Evolutionary conservation across 2,113 vertebrate species (phyloP).

Genomic region (Eudorcas thomsonii): DNA sequence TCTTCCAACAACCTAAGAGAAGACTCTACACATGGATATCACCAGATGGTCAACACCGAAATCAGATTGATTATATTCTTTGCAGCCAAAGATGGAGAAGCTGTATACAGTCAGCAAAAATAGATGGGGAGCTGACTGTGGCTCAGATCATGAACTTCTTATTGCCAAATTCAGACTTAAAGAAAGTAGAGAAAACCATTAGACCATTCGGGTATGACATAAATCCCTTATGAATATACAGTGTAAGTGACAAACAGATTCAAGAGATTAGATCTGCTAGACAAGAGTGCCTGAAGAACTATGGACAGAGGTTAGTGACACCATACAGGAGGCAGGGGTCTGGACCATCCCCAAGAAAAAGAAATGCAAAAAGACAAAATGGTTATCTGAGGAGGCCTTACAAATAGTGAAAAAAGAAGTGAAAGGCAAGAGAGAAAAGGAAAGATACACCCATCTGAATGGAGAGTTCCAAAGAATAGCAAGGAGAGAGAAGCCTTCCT

Average conservation of each 20-base stretch:
- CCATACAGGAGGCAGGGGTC: background rate
- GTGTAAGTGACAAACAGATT: background rate
- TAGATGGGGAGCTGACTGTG: background rate
- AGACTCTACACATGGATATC: background rate
- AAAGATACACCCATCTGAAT: background rate
- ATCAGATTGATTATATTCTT: background rate
- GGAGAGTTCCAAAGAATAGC: background rate
- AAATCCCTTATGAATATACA: background rate
- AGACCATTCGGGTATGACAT: background rate
- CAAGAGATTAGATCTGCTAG: background rate
- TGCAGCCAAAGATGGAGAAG: background rate
- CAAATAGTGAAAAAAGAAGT: background rate
- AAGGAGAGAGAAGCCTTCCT: background rate
- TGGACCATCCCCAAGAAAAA: background rate
- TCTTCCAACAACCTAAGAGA: background rate
- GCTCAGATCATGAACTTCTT: background rate
- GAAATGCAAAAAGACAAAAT: background rate
- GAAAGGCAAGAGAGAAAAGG: background rate
- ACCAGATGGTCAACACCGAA: background rate
- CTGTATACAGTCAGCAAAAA: background rate
- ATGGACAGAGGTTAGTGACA: background rate
- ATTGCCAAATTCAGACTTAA: background rate
- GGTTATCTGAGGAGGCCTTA: background rate
- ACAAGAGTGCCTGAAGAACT: background rate
- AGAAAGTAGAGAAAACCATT: background rate